Evolutionary conservation across 1,140 invertebrate genomes (phyloP).

Genomic region (Neodiprion pinetum): DNA sequence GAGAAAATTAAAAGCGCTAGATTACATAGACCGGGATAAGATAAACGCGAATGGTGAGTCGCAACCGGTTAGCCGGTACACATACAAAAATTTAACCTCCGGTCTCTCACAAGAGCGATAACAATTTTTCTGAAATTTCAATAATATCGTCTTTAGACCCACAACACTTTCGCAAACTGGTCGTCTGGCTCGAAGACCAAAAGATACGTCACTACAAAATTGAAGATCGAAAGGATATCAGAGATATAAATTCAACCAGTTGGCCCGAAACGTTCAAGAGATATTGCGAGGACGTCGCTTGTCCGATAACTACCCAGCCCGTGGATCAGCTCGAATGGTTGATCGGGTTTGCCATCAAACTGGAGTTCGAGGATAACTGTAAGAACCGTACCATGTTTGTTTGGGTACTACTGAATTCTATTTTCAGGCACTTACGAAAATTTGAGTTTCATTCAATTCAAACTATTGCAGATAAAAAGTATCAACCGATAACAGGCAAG

Average conservation of each 20-base stretch:
- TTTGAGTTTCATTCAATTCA: constrained; percentile 34
- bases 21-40: constrained; percentile 74
- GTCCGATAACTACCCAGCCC: constrained; percentile 62
- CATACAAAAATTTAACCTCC: background rate
- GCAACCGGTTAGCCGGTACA: background rate
- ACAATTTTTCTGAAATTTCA: constrained; percentile 9
- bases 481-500: constrained; percentile 70
- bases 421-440: constrained; percentile 22
- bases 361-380: constrained; percentile 86
- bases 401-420: constrained; percentile 11
- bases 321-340: constrained; percentile 85
- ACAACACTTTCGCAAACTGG: constrained; percentile 78
- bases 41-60: constrained; percentile 72
- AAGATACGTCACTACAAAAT: constrained; percentile 90
- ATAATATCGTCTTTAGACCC: constrained; percentile 66
- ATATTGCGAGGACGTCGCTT: constrained; percentile 80
- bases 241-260: constrained; percentile 66
- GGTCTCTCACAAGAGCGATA: background rate
- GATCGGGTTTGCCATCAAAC: constrained; percentile 79
- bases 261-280: constrained; percentile 79
- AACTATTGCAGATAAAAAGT: constrained; percentile 74
- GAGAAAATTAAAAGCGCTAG: constrained; percentile 76
- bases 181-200: constrained; percentile 93
- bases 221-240: constrained; percentile 77
- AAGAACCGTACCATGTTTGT: constrained; percentile 43